Base-by-base conservation (phyloP, 1,140 invertebrate genomes). In the Campoletis sonorensis region DNA sequence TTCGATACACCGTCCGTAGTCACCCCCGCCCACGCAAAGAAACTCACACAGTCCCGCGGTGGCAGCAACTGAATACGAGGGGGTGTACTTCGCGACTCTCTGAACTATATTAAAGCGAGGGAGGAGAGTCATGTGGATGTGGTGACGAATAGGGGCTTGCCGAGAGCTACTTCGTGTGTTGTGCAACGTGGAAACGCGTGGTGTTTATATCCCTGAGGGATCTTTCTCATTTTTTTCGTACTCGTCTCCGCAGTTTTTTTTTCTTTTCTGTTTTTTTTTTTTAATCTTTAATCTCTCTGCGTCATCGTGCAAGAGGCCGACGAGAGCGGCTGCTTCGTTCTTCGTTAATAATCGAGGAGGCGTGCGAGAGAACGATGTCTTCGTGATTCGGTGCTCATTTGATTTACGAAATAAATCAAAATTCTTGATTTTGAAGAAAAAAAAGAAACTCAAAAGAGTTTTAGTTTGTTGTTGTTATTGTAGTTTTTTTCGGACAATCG, bases 41-140 rank as follows among this genome's bases (percentile, higher is more conserved):
- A 0, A 71, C n/a, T 45, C 40, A 45, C 40, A 45, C 40, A 45
- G 8, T n/a, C n/a, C 40, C 40, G 40, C 40, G 40, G 40, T 45
- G 5, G 11, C 40, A 45, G 40, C 40, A 45, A 45, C 2, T 45
- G 40, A 1, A 11, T 45, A 45, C 40, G 8, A 37, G 37, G 40
- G 40, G 40, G 40, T 45, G 40, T 45, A 45, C 40, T 45, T 45
- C 40, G 40, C 8, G 40, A 10, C 40, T 45, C 40, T 45, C 40
- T 45, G 68, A 71, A 45, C 68, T 71, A n/a, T 45, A 33, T 71
- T n/a, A 71, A 71, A 71, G 10, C 27, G 33, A 73, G 23, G 61
- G 23, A 67, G 61, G 61, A 67, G 61, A 67, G 61, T 67, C 61
- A 67, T 67, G 61, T 67, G 61, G 26, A 67, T 27, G n/a, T 67